Evolutionary conservation across 2,797 vertebrate species (phyloP), one percentile per base, ranked within the genome.

Genomic region (Fundulus diaphanus): DNA sequence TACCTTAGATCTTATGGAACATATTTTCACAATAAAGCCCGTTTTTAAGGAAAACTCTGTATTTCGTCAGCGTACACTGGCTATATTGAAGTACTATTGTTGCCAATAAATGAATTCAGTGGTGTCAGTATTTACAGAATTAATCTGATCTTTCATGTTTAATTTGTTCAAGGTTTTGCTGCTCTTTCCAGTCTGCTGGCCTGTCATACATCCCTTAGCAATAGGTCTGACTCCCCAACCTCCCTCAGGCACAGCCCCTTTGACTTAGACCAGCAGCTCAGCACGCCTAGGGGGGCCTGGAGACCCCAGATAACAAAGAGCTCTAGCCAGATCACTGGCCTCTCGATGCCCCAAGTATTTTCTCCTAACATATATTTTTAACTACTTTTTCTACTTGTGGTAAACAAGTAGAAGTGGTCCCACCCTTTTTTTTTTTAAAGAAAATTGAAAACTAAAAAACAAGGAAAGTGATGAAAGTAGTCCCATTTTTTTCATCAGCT

Each of bases 301-400:
- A 92, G 86, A 89, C 85, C 76, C 76, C 80, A 84, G 94, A 95
- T 95, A 95, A 94, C 93, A 89, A 90, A 92, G 91, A 84, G 84
- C 69, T 88, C 79, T 54, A 85, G 84, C 86, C 82, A 90, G 87
- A 86, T 85, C 75, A 74, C 82, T 89, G 75, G 76, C 79, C 83
- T 87, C 72, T 78, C 82, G 75, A 85, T 78, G 46, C 82, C 85
- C 78, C 87, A 81, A 83, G 84, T 78, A 86, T 91, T 73, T 83
- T 75, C 82, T 88, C 90, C 86, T 79, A 89, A 82, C 69, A 72
- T 70, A 5, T 70, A 49, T 66, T 82, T 73, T 71, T 72, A 16
- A 7, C 70, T 75, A 68, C 73, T 71, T 79, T 76, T 78, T 65
- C 72, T 66, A 81, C 78, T 81, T 81, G 72, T 78, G 78, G 51